These are phyloP conservation scores for Schizotus pectinicornis DNA, from an alignment of 2,888 invertebrate species.

Conservation along the genomic window DNA sequence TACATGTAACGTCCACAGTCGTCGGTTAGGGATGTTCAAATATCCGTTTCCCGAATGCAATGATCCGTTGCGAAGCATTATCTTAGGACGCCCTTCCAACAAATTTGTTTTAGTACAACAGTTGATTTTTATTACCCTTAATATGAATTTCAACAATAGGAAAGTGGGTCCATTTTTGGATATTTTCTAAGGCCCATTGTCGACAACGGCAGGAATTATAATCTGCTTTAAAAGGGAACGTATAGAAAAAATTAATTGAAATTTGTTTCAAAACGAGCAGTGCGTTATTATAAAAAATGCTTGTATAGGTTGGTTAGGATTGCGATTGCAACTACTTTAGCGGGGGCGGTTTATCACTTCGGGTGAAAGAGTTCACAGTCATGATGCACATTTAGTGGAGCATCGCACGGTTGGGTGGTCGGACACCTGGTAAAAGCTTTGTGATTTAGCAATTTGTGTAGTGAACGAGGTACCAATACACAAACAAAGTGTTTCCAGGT, in stretches of 20 bases:
- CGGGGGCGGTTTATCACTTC: constrained; percentile 24
- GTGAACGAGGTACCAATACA: constrained; percentile 18
- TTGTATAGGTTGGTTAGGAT: too few relatives aligned
- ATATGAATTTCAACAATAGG: constrained; percentile 15
- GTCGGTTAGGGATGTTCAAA: constrained; percentile 35
- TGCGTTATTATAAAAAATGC: too few relatives aligned
- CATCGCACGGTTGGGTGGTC: constrained; percentile 31
- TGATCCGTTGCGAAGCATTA: constrained; percentile 41
- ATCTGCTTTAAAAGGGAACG: too few relatives aligned
- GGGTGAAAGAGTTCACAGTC: constrained; percentile 21
- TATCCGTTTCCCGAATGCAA: constrained; percentile 43
- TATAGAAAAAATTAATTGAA: too few relatives aligned
- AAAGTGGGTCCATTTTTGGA: neutral
- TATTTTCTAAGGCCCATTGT: neutral
- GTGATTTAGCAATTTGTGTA: constrained; percentile 44
- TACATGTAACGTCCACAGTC: constrained; percentile 28
- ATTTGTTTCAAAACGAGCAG: too few relatives aligned
- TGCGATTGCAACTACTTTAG: neutral
- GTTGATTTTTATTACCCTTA: constrained; percentile 23
- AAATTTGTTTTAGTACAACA: constrained; percentile 37
- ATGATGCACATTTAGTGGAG: constrained; percentile 22
- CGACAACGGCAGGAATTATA: too few relatives aligned
- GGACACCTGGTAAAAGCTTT: constrained; percentile 46
- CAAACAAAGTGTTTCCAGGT: constrained; percentile 2
- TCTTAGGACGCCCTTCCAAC: constrained; percentile 39